A percentile compares a stretch with the other conserved stretches of the same genome.
These are phyloP conservation scores for Semaprochilodus insignis DNA, from an alignment of 2,797 vertebrate species.

Conservation along the genomic window DNA sequence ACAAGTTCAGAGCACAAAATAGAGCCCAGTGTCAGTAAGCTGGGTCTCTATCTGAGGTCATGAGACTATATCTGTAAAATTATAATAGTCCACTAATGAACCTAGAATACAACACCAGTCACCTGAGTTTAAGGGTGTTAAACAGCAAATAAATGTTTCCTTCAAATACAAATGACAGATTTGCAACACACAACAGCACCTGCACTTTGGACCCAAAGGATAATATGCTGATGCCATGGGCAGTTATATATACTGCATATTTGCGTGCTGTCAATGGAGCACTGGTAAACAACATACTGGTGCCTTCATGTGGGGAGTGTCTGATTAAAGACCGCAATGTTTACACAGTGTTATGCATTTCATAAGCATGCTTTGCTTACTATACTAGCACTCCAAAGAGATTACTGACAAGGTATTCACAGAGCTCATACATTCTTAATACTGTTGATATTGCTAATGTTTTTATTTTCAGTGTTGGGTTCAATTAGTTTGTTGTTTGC, in stretches of 20 bases:
- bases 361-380: background rate
- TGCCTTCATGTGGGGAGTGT: conserved; percentile 5
- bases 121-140: background rate
- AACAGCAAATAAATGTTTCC: background rate
- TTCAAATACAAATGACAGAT: too few species aligned
- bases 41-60: too few species aligned
- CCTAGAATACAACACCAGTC: background rate
- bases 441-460: background rate
- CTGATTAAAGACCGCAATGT: conserved; percentile 19
- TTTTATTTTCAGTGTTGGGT: background rate
- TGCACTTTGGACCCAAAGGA: too few species aligned
- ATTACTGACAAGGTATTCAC: conserved; percentile 19
- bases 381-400: background rate
- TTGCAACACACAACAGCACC: too few species aligned
- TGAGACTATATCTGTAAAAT: too few species aligned
- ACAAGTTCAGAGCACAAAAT: too few species aligned
- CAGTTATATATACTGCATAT: conserved; percentile 13
- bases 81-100: background rate
- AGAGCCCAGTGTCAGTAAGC: too few species aligned
- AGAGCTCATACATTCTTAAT: conserved; percentile 22
- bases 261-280: conserved; percentile 26
- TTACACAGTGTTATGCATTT: conserved; percentile 15
- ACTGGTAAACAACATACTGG: background rate
- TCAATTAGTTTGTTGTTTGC: conserved; percentile 10
- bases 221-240: background rate